Percentiles rank a stretch among this genome's conserved stretches.
phyloP scores from a whole-genome alignment of 2,797 vertebrate species.

The Hoplostethus atlanticus region DNA sequence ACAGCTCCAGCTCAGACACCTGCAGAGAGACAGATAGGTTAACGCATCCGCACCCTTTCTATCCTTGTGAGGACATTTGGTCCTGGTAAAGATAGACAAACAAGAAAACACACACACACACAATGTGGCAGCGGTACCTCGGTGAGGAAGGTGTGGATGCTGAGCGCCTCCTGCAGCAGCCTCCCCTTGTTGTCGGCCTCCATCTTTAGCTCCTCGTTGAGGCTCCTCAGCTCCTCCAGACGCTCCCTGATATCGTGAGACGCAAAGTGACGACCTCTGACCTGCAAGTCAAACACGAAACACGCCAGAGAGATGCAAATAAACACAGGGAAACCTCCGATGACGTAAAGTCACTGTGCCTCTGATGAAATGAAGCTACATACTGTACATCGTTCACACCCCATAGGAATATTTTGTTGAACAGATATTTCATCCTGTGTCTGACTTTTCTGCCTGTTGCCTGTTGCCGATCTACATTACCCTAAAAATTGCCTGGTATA shows the following conservation, averaged over 20 bases:
- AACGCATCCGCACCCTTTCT: too few species aligned
- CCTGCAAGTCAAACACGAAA: constrained; percentile 37
- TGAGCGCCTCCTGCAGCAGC: constrained; percentile 84
- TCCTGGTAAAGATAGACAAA: not conserved
- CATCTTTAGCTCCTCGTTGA: constrained; percentile 77
- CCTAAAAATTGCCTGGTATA: too few species aligned
- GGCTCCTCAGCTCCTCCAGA: constrained; percentile 84
- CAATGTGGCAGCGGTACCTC: constrained; percentile 82
- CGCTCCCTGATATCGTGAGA: constrained; percentile 82
- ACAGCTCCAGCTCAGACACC: constrained; percentile 89
- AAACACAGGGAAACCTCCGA: too few species aligned
- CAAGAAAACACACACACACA: not conserved
- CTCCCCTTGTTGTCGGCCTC: constrained; percentile 79
- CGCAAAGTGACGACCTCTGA: constrained; percentile 85
- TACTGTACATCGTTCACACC: too few species aligned
- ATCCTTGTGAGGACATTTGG: too few species aligned
- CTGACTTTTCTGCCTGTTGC: too few species aligned
- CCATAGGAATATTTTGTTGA: too few species aligned
- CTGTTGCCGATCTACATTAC: too few species aligned
- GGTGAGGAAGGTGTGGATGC: constrained; percentile 84
- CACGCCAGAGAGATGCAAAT: too few species aligned
- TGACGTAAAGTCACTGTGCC: too few species aligned
- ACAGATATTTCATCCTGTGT: too few species aligned
- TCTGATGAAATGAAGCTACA: too few species aligned
- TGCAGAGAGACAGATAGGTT: constrained; percentile 47